These are phyloP conservation scores for Macrocentrus cingulum DNA, from an alignment of 1,140 invertebrate genomes.

Conservation along the genomic window DNA sequence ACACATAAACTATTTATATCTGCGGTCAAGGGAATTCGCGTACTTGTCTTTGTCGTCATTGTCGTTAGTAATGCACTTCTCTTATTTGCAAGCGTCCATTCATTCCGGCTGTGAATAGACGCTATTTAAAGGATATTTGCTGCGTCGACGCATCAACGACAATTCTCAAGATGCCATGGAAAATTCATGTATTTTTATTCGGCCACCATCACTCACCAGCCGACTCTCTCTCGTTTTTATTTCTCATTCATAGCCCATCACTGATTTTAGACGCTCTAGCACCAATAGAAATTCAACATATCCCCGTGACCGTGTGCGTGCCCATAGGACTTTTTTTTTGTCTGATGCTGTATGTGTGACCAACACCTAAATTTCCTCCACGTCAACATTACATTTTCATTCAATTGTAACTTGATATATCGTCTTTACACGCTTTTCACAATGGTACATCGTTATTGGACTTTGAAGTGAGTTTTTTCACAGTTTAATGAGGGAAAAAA, in stretches of 20 bases:
- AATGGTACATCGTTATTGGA: too few relatives aligned
- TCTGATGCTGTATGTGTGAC: too few relatives aligned
- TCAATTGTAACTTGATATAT: too few relatives aligned
- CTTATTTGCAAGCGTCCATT: slow-evolving; percentile 13
- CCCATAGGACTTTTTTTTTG: too few relatives aligned
- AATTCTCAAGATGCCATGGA: slow-evolving; percentile 18
- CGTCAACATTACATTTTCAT: too few relatives aligned
- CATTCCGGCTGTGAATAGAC: slow-evolving; percentile 25
- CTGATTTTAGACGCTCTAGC: too few relatives aligned
- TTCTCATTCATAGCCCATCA: not conserved
- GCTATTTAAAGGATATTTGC: slow-evolving; percentile 25
- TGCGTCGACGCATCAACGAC: slow-evolving; percentile 1
- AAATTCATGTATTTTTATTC: not conserved
- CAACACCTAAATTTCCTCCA: too few relatives aligned
- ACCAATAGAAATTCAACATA: too few relatives aligned
- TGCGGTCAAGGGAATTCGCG: slow-evolving; percentile 7
- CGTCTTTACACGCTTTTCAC: too few relatives aligned
- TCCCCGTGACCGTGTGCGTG: too few relatives aligned
- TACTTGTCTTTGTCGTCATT: not conserved
- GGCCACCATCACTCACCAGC: not conserved
- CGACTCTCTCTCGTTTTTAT: not conserved
- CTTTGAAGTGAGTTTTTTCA: too few relatives aligned
- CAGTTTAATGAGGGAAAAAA: too few relatives aligned
- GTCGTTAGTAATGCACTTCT: slow-evolving; percentile 2
- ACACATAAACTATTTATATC: slow-evolving; percentile 17